phyloP scores from a whole-genome alignment of 2,888 invertebrate species.

The Epiblema foenella region DNA sequence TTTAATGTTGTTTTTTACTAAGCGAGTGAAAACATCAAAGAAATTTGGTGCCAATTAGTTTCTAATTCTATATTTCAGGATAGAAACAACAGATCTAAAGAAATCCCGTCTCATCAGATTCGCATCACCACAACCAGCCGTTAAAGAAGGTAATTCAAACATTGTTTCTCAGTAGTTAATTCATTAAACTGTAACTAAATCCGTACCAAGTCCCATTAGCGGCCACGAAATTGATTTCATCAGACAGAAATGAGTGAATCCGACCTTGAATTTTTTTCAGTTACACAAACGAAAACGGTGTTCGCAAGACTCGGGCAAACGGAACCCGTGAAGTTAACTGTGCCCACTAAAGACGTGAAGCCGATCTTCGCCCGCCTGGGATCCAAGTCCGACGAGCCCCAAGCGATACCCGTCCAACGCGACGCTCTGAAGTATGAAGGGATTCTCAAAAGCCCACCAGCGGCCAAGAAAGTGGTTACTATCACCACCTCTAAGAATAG shows the following conservation, averaged over 20 bases:
- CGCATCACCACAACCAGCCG: conserved; percentile 51
- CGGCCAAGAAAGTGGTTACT: conserved; percentile 64
- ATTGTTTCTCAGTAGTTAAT: background rate
- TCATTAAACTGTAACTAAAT: conserved; percentile 1
- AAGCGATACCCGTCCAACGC: conserved; percentile 62
- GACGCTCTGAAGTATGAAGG: conserved; percentile 80
- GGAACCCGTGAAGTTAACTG: conserved; percentile 52
- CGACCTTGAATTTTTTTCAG: conserved; percentile 34
- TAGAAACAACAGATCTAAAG: conserved; percentile 56
- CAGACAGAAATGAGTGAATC: background rate
- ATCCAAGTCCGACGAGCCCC: conserved; percentile 56
- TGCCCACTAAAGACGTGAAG: conserved; percentile 56
- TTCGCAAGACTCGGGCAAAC: conserved; percentile 75
- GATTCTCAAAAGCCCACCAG: conserved; percentile 66
- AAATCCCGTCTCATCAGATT: conserved; percentile 72
- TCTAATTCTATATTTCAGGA: conserved; percentile 51
- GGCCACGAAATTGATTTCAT: conserved; percentile 10
- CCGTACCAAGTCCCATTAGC: background rate
- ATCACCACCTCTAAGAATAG: conserved; percentile 68
- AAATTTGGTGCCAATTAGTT: background rate
- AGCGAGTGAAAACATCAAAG: background rate
- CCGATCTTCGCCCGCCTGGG: conserved; percentile 75
- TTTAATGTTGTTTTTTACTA: too few relatives aligned
- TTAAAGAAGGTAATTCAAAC: conserved; percentile 63
- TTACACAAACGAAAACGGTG: conserved; percentile 61